These are phyloP conservation scores for Pristionchus japonicus DNA, from an alignment of 2,888 invertebrate species.

Conservation along the genomic window DNA sequence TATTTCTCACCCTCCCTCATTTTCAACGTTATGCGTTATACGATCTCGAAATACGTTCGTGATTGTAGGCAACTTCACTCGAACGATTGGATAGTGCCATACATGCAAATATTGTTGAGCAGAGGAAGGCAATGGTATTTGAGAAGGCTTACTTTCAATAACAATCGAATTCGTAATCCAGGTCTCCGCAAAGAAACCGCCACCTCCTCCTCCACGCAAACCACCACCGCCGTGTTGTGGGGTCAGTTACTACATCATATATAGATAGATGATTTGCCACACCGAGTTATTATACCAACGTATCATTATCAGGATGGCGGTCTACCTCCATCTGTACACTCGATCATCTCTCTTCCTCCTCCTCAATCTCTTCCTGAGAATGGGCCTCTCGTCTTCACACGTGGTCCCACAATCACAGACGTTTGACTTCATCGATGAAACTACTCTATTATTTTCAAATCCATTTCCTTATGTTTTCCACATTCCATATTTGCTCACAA, in stretches of 20 bases:
- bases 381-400: constrained; percentile 63
- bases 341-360: constrained; percentile 60
- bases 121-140: constrained; percentile 24
- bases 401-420: constrained; percentile 65
- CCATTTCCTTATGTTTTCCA: background rate
- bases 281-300: no score
- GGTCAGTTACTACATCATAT: background rate
- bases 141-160: no score
- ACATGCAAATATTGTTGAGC: constrained; percentile 39
- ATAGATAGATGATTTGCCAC: no score
- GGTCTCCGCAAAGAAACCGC: constrained; percentile 30
- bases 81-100: constrained; percentile 45
- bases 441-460: background rate
- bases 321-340: constrained; percentile 21
- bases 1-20: no score
- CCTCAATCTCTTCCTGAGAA: constrained; percentile 61
- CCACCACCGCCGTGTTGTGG: constrained; percentile 44
- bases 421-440: constrained; percentile 52
- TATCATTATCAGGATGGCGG: constrained; percentile 58
- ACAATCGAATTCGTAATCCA: no score
- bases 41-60: background rate
- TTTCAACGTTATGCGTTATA: no score
- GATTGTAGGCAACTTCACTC: background rate
- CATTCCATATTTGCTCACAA: background rate
- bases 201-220: constrained; percentile 46